Conservation (phyloP, 1,140 invertebrate genomes). For the Trachelipus rathkii region DNA sequence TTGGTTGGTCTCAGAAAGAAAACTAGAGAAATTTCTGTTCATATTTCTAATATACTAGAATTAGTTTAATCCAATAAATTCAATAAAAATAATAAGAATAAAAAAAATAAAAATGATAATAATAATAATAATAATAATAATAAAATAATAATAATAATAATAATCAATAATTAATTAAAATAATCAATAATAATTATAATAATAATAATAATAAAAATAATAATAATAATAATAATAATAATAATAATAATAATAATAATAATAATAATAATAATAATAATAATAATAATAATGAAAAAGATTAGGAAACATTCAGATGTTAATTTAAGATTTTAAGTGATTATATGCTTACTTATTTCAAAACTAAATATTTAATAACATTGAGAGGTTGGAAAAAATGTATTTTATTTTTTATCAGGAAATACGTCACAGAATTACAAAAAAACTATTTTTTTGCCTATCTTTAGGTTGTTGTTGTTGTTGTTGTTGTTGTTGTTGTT, state of each 20-base stretch:
- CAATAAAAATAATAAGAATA: background rate
- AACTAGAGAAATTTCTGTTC: too few species aligned
- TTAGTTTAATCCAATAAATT: too few species aligned
- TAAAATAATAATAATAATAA: slow-evolving; percentile 9
- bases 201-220: background rate
- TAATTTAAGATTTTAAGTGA: background rate
- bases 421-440: background rate
- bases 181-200: slow-evolving; percentile 12
- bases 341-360: background rate
- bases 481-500: slow-evolving; percentile 1
- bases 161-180: background rate
- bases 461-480: too few species aligned
- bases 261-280: slow-evolving; percentile 18
- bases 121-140: slow-evolving; percentile 19
- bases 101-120: slow-evolving; percentile 3
- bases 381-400: too few species aligned
- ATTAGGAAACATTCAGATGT: background rate
- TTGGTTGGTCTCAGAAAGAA: too few species aligned
- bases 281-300: background rate
- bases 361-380: slow-evolving; percentile 1
- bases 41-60: too few species aligned
- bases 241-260: slow-evolving; percentile 14
- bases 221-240: slow-evolving; percentile 14
- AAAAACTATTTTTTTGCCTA: background rate
- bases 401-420: too few species aligned